Evolutionary conservation across 2,797 vertebrate genomes (phyloP).

Genomic region (Clamator glandarius): DNA sequence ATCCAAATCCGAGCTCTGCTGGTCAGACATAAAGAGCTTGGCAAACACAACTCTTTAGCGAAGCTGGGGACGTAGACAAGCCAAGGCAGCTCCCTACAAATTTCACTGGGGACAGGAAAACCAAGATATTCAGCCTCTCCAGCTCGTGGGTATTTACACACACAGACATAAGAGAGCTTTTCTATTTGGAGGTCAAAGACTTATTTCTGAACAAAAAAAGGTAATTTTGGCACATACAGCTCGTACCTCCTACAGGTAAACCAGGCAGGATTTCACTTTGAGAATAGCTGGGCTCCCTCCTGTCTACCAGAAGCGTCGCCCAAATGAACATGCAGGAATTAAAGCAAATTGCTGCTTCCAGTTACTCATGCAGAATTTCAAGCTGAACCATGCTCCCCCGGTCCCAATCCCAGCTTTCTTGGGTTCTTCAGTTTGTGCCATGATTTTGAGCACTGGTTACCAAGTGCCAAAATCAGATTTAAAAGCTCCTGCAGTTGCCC

Average conservation of each 20-base stretch:
- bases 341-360: not conserved
- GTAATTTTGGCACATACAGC: not conserved
- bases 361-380: not conserved
- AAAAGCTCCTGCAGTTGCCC: not conserved
- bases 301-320: not conserved
- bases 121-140: not conserved
- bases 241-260: not conserved
- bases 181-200: not conserved
- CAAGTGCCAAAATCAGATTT: not conserved
- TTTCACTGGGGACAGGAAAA: not conserved
- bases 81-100: not conserved
- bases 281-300: not conserved
- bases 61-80: not conserved
- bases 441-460: not conserved
- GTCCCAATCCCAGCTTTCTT: not conserved
- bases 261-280: not conserved
- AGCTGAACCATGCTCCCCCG: not conserved
- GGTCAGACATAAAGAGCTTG: not conserved
- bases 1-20: not conserved
- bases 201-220: not conserved
- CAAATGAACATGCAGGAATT: not conserved
- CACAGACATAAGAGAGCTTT: not conserved
- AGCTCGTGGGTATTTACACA: not conserved
- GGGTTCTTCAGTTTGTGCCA: not conserved
- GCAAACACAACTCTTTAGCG: not conserved